Evolutionary conservation across 2,113 vertebrate genomes (phyloP), one percentile per base, ranked within the genome.

Genomic region (Neoarius graeffei): DNA sequence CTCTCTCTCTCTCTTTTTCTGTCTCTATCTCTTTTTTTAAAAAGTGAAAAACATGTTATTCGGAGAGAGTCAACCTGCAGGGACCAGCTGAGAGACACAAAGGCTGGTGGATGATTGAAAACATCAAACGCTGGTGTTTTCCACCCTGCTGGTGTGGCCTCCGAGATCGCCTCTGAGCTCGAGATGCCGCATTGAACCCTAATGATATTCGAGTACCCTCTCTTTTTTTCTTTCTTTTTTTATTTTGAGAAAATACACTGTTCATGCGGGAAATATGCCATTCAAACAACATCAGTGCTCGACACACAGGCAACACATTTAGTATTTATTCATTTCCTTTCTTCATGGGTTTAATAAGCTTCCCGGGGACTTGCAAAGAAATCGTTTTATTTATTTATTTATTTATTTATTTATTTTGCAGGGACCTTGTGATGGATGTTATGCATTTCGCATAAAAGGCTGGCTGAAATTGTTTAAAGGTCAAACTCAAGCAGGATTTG

Each of bases 31-130:
- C 30, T 87, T 48, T 94, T 94, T 94, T 94, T 93, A 94, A 93
- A 94, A 94, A 95, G 94, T 95, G 93, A 94, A 94, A 92, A 94
- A 94, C 92, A 89, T 91, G 94, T 95, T 95, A 95, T 95, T 91
- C 91, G 86, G 90, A 91, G 86, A 89, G 83, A 90, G 91, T 86
- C 90, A 88, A 92, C 90, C 95, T 96, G 94, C 94, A 89, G 93
- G 94, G 91, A 95, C 92, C 92, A 93, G 92, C 92, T 94, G 93
- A 92, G 94, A 91, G 94, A 95, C 95, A 94, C 93, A 94, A 95
- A 95, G 95, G 92, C 94, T 95, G 92, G 91, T 86, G 93, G 92
- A 94, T 96, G 95, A 96, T 94, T 96, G 95, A 95, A 95, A 96
- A 95, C 95, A 95, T 96, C 95, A 96, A 95, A 95, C 93, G 69